These are phyloP conservation scores for Oligia fasciuncula DNA, from an alignment of 2,888 invertebrate genomes.

Conservation along the genomic window DNA sequence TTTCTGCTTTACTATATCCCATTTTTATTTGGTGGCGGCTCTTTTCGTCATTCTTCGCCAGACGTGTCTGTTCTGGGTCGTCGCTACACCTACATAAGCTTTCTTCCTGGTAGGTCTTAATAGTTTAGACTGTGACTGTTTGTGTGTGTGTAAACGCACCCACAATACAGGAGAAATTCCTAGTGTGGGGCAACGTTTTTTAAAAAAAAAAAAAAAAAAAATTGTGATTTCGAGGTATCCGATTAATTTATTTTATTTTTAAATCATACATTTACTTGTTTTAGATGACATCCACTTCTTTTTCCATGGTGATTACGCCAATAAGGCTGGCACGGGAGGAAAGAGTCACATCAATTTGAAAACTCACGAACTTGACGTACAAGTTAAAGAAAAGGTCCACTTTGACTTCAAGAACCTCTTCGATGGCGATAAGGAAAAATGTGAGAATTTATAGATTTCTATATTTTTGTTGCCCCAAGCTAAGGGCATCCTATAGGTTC, in stretches of 20 bases:
- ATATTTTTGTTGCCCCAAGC: neutral
- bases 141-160: no score
- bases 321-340: neutral
- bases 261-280: neutral
- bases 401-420: constrained; percentile 44
- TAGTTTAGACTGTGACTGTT: no score
- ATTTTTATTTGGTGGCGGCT: no score
- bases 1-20: no score
- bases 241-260: neutral
- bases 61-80: no score
- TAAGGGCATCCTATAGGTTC: neutral
- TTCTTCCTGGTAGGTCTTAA: neutral
- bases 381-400: constrained; percentile 17
- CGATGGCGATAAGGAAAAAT: constrained; percentile 48
- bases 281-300: constrained; percentile 23
- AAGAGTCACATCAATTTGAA: constrained; percentile 18
- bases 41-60: no score
- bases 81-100: no score
- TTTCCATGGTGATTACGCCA: constrained; percentile 20
- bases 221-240: neutral
- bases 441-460: constrained; percentile 30
- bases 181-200: no score
- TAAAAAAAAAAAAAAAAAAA: no score
- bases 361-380: constrained; percentile 11
- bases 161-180: no score